Evolutionary conservation across 2,888 invertebrate genomes (phyloP).

Genomic region (Hartigia nigra): DNA sequence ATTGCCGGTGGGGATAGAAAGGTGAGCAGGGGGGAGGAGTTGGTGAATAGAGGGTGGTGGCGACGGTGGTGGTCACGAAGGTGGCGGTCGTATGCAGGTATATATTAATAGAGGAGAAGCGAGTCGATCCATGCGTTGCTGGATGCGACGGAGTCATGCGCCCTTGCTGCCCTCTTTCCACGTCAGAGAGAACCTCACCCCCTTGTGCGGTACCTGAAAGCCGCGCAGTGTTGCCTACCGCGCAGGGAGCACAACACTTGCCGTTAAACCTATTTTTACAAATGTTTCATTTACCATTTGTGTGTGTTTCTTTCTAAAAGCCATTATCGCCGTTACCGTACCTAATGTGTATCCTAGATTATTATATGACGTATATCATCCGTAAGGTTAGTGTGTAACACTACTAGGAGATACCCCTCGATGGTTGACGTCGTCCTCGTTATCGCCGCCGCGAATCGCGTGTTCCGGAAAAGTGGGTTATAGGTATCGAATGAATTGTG

Average conservation of each 20-base stretch:
- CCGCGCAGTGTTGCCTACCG: constrained; percentile 57
- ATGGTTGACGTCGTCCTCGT: neutral
- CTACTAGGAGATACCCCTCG: neutral
- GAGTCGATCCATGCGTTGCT: constrained; percentile 58
- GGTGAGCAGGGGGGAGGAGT: constrained; percentile 13
- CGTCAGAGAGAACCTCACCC: constrained; percentile 20
- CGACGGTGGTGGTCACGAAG: constrained; percentile 7
- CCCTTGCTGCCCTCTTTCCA: constrained; percentile 42
- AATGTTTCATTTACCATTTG: constrained; percentile 33
- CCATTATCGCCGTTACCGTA: constrained; percentile 22
- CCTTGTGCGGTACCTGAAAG: constrained; percentile 32
- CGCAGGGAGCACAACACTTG: constrained; percentile 57
- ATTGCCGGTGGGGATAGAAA: neutral
- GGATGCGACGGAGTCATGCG: constrained; percentile 57
- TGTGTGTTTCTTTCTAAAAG: constrained; percentile 34
- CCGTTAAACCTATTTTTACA: constrained; percentile 41
- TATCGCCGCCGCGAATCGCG: neutral
- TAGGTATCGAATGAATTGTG: constrained; percentile 16
- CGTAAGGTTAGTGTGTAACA: constrained; percentile 16
- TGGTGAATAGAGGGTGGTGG: constrained; percentile 1
- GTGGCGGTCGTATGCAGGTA: constrained; percentile 33
- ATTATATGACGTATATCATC: constrained; percentile 9
- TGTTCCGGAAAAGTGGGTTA: neutral
- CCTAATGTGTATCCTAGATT: constrained; percentile 7
- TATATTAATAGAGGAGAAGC: constrained; percentile 33